phyloP scores from a whole-genome alignment of 2,113 vertebrate species.

The Lontra canadensis region DNA sequence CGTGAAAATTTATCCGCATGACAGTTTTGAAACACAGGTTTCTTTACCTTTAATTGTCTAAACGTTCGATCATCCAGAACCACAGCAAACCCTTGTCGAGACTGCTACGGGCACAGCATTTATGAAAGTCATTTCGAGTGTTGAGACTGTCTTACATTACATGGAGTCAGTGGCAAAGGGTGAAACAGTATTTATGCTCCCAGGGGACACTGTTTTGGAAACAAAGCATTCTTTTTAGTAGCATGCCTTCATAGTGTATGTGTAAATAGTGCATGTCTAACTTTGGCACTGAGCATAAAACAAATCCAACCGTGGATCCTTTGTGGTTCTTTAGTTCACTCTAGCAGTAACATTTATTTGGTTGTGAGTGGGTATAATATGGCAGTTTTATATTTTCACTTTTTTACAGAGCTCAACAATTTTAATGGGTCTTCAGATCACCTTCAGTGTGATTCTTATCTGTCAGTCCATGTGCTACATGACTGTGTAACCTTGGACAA shows the following conservation, averaged over 20 bases:
- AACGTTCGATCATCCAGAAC: neutral
- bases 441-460: neutral
- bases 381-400: neutral
- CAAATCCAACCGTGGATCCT: neutral
- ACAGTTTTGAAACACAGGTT: neutral
- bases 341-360: neutral
- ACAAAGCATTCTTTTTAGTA: conserved; percentile 36
- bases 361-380: neutral
- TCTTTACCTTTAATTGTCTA: neutral
- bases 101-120: neutral
- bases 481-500: neutral
- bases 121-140: neutral
- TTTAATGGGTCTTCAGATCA: neutral
- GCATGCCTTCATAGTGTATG: neutral
- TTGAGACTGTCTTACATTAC: neutral
- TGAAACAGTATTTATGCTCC: conserved; percentile 24
- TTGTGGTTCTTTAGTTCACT: neutral
- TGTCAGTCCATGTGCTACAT: neutral
- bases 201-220: conserved; percentile 53
- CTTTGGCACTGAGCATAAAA: neutral
- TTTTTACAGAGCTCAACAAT: neutral
- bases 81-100: neutral
- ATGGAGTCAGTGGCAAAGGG: neutral
- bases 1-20: neutral
- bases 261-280: conserved; percentile 12